These are phyloP conservation scores for mouse (Mus musculus) DNA, from an alignment of 2,113 vertebrate species.

Conservation along the genomic window DNA sequence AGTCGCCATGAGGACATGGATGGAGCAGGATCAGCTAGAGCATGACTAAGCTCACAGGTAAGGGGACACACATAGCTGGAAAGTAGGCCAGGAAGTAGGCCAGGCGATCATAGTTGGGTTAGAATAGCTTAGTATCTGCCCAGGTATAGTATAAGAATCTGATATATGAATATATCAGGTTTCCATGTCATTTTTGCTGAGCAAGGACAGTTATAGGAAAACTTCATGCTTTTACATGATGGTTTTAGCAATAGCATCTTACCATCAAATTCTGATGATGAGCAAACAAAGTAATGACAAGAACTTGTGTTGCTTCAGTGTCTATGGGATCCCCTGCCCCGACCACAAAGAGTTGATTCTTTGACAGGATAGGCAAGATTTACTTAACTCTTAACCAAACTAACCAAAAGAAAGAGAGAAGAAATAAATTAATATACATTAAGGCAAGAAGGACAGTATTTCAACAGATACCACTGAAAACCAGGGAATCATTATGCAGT, in stretches of 20 bases:
- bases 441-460: neutral
- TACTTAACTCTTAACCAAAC: neutral
- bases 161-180: too few species aligned
- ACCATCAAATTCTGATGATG: neutral
- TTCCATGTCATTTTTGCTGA: too few species aligned
- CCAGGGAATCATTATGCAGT: neutral
- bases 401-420: neutral
- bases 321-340: neutral
- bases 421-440: neutral
- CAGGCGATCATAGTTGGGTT: too few species aligned
- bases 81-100: too few species aligned
- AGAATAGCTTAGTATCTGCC: too few species aligned
- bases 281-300: neutral
- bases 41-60: too few species aligned
- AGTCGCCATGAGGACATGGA: too few species aligned
- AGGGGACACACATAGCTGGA: too few species aligned
- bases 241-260: neutral
- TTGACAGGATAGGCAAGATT: neutral
- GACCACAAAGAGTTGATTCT: neutral
- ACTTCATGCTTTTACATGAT: neutral
- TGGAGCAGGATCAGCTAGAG: too few species aligned
- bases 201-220: too few species aligned
- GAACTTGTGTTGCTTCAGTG: neutral
- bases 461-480: neutral
- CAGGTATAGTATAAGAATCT: too few species aligned